Conservation (phyloP, 2,888 invertebrate genomes). For the Oxycera nigricornis region DNA sequence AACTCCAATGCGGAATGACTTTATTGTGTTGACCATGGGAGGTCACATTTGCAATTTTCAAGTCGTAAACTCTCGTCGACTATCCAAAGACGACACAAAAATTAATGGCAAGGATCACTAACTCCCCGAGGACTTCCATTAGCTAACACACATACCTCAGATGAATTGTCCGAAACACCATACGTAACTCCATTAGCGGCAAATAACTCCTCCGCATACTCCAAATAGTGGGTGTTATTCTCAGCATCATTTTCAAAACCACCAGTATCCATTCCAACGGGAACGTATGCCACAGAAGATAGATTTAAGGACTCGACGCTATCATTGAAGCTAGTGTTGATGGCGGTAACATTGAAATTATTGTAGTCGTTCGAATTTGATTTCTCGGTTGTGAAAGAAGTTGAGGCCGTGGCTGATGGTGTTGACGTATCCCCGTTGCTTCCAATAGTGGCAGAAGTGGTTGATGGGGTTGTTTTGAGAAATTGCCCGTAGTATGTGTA, state of each 20-base stretch:
- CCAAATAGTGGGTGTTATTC: constrained; percentile 58
- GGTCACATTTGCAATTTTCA: too few species aligned
- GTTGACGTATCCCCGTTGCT: background rate
- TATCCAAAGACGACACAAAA: too few species aligned
- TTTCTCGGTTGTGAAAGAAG: background rate
- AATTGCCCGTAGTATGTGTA: constrained; percentile 39
- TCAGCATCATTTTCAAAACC: constrained; percentile 49
- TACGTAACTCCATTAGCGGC: constrained; percentile 43
- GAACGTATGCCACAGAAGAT: constrained; percentile 42
- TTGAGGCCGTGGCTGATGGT: background rate
- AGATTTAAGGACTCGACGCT: constrained; percentile 48
- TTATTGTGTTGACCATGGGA: too few species aligned
- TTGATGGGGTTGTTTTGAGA: constrained; percentile 33
- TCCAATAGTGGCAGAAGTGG: background rate
- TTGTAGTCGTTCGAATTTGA: background rate
- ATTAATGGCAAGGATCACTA: too few species aligned
- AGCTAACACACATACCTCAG: constrained; percentile 26
- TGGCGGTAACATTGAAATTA: constrained; percentile 38
- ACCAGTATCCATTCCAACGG: constrained; percentile 47
- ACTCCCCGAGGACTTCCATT: too few species aligned
- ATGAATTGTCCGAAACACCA: constrained; percentile 6
- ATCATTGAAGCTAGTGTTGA: constrained; percentile 49
- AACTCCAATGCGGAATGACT: too few species aligned
- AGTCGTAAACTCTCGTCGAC: too few species aligned
- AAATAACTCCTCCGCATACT: constrained; percentile 65